Evolutionary conservation across 1,140 invertebrate genomes (phyloP).

Genomic region (Littorina saxatilis): DNA sequence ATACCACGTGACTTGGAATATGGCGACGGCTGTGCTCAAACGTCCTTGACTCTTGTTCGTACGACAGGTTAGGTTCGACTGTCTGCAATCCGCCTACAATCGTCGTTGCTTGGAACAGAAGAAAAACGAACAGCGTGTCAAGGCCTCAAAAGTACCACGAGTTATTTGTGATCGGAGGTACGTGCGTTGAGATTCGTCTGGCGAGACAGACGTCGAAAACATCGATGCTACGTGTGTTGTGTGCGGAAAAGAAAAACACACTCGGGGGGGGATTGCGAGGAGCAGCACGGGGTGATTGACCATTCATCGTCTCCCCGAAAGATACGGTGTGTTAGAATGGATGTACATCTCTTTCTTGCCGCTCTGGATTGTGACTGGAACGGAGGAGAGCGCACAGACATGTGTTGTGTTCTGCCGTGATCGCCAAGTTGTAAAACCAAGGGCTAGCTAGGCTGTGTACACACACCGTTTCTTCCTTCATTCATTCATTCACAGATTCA

Average conservation of each 20-base stretch:
- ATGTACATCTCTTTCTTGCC: not conserved
- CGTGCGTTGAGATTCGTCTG: not conserved
- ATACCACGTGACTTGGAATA: constrained; percentile 29
- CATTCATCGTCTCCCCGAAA: no score
- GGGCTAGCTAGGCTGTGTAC: not conserved
- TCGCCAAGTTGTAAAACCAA: not conserved
- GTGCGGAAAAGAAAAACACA: no score
- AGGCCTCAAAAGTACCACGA: not conserved
- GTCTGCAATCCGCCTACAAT: not conserved
- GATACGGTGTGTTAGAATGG: not conserved
- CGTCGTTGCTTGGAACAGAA: not conserved
- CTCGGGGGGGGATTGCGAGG: no score
- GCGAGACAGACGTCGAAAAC: no score
- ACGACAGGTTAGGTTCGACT: not conserved
- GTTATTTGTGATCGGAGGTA: not conserved
- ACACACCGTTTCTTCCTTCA: not conserved
- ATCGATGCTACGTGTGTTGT: no score
- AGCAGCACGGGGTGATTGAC: no score
- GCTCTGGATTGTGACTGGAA: not conserved
- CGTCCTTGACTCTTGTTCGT: constrained; percentile 34
- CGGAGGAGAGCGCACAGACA: not conserved
- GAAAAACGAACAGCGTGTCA: not conserved
- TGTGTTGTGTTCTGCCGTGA: not conserved
- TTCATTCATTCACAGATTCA: not conserved
- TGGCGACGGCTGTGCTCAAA: constrained; percentile 27